phyloP scores from a whole-genome alignment of 92 coral and sea anemone genomes.

The Pocillopora grandis region DNA sequence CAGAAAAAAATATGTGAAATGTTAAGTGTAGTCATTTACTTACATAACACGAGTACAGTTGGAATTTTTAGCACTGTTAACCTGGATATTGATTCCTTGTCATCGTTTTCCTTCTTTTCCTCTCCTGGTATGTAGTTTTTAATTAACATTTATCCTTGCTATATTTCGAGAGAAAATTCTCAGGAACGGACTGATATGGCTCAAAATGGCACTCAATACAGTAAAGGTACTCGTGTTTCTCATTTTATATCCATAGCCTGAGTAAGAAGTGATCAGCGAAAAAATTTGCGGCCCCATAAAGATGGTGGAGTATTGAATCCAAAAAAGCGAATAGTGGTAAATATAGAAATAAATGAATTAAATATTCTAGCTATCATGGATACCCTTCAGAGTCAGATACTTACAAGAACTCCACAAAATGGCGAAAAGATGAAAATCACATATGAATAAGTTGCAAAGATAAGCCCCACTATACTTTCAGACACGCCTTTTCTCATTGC shows the following conservation, averaged over 20 bases:
- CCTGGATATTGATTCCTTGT: neutral
- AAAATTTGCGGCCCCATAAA: too few relatives aligned
- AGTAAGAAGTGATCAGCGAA: too few relatives aligned
- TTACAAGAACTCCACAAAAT: constrained; percentile 54
- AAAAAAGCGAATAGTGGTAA: neutral
- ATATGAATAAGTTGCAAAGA: constrained; percentile 65
- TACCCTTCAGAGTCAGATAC: neutral
- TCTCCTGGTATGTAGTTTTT: neutral
- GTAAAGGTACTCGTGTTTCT: neutral
- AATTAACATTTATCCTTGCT: too few relatives aligned
- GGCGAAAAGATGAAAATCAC: constrained; percentile 49
- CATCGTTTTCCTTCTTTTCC: neutral
- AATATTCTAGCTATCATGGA: neutral
- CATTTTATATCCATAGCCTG: too few relatives aligned
- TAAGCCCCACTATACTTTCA: constrained; percentile 53
- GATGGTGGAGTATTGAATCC: too few relatives aligned
- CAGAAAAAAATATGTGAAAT: neutral
- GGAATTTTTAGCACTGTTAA: constrained; percentile 19
- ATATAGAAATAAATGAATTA: too few relatives aligned
- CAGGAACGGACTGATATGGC: too few relatives aligned
- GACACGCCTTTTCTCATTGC: constrained; percentile 57
- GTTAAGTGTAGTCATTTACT: neutral
- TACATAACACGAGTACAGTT: constrained; percentile 11
- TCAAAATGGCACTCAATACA: too few relatives aligned
- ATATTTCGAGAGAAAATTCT: neutral